Percentiles rank a stretch among this genome's conserved stretches.
Conservation (phyloP, 1,140 invertebrate species). For the Leptinotarsa defecta region DNA sequence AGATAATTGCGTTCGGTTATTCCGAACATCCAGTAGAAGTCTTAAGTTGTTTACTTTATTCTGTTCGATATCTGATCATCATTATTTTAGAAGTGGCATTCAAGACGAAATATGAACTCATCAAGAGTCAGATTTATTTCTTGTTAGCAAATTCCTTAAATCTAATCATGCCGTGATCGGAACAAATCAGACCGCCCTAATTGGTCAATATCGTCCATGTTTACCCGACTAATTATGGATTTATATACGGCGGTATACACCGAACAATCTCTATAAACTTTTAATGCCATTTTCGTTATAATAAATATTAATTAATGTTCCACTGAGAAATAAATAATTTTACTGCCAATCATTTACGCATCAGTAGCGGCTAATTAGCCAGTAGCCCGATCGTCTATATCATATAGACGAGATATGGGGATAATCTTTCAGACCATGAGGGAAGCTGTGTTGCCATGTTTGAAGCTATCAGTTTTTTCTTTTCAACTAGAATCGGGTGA, state of each 20-base stretch:
- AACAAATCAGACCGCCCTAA: constrained; percentile 2
- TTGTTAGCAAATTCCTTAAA: constrained; percentile 11
- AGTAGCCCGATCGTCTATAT: constrained; percentile 10
- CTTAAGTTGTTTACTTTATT: constrained; percentile 1
- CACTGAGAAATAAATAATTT: constrained; percentile 25
- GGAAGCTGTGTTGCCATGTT: not conserved
- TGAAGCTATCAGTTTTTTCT: too few species aligned
- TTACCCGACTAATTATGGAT: constrained; percentile 15
- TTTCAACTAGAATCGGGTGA: too few species aligned
- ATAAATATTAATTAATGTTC: constrained; percentile 23
- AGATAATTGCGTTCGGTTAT: not conserved
- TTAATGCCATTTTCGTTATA: constrained; percentile 22
- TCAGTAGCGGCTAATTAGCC: constrained; percentile 41
- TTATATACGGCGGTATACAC: constrained; percentile 3
- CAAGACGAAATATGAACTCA: not conserved
- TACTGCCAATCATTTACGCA: constrained; percentile 41
- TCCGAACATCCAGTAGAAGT: not conserved
- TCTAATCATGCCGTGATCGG: constrained; percentile 4
- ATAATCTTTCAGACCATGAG: not conserved
- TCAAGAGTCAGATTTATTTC: constrained; percentile 13
- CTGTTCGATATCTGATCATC: not conserved
- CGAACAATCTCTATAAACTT: constrained; percentile 3
- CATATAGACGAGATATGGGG: not conserved
- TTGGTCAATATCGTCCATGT: constrained; percentile 15
- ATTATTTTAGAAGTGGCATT: not conserved